phyloP scores from a whole-genome alignment of 1,140 invertebrate genomes.

The Drosophila lacteicornis region DNA sequence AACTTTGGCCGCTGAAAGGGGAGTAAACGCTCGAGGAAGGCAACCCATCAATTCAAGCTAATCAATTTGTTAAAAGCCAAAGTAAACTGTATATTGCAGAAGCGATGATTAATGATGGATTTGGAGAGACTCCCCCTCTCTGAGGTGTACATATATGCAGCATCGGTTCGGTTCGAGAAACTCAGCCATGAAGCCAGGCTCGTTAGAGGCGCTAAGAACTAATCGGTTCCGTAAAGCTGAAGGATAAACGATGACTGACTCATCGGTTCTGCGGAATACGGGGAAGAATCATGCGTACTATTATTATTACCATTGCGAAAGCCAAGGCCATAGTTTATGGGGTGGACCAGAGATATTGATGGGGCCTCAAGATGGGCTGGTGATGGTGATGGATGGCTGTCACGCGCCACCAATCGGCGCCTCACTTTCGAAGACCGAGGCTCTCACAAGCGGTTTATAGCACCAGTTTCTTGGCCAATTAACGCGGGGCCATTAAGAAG shows the following conservation, averaged over 20 bases:
- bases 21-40: constrained; percentile 20
- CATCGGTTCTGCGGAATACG: constrained; percentile 49
- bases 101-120: constrained; percentile 65
- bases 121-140: constrained; percentile 24
- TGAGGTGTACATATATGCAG: constrained; percentile 60
- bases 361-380: constrained; percentile 6
- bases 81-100: constrained; percentile 19
- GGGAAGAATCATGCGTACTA: constrained; percentile 8
- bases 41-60: constrained; percentile 27
- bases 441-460: constrained; percentile 21
- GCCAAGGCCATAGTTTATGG: constrained; percentile 24
- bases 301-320: constrained; percentile 13
- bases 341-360: constrained; percentile 10
- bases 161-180: constrained; percentile 28
- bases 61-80: constrained; percentile 32
- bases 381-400: constrained; percentile 47
- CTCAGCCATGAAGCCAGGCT: constrained; percentile 46
- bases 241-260: constrained; percentile 56
- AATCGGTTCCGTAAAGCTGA: constrained; percentile 73
- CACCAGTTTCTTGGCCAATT: constrained; percentile 62
- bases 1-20: constrained; percentile 16
- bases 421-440: constrained; percentile 35
- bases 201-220: constrained; percentile 63
- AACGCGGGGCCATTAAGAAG: constrained; percentile 51
- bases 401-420: constrained; percentile 46